Percentiles rank a stretch among this genome's conserved stretches.
Evolutionary conservation across 2,113 vertebrate species (phyloP).

Genomic region (Garra rufa): DNA sequence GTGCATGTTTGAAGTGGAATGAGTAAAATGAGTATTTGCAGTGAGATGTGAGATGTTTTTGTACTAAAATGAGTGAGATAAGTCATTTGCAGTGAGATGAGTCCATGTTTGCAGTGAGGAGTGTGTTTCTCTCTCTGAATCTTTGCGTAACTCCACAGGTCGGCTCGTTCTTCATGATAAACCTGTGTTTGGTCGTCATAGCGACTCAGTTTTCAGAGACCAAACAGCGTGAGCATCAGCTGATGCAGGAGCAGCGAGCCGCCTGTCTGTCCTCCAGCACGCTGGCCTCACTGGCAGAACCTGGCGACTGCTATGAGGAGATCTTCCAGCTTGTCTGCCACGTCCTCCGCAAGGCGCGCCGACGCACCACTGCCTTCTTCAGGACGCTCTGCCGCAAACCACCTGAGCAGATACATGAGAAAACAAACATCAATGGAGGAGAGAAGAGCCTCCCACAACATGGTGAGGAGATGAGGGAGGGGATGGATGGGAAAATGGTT

Average conservation of each 20-base stretch:
- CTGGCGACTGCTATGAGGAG: conserved; percentile 94
- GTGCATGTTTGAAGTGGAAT: not conserved
- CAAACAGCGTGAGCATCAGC: conserved; percentile 95
- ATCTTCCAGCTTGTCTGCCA: conserved; percentile 95
- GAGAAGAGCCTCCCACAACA: conserved; percentile 30
- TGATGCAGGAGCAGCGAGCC: conserved; percentile 96
- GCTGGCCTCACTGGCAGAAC: conserved; percentile 88
- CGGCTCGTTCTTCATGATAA: conserved; percentile 89
- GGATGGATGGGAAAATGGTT: not conserved
- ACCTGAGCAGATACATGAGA: conserved; percentile 33
- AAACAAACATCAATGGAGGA: conserved; percentile 67
- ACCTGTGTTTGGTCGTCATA: conserved; percentile 97
- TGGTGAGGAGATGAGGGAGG: conserved; percentile 16
- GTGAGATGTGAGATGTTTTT: not conserved
- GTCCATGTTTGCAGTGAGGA: not conserved
- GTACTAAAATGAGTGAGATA: not conserved
- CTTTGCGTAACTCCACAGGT: conserved; percentile 70
- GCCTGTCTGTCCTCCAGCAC: conserved; percentile 92
- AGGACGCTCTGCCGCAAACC: conserved; percentile 75
- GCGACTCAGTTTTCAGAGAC: conserved; percentile 98
- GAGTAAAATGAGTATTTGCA: not conserved
- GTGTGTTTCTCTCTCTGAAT: conserved; percentile 4
- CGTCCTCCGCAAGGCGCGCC: conserved; percentile 86
- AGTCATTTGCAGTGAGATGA: not conserved
- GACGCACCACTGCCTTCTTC: conserved; percentile 81